Conservation (phyloP, 2,113 vertebrate species). For the Entelurus aequoreus region DNA sequence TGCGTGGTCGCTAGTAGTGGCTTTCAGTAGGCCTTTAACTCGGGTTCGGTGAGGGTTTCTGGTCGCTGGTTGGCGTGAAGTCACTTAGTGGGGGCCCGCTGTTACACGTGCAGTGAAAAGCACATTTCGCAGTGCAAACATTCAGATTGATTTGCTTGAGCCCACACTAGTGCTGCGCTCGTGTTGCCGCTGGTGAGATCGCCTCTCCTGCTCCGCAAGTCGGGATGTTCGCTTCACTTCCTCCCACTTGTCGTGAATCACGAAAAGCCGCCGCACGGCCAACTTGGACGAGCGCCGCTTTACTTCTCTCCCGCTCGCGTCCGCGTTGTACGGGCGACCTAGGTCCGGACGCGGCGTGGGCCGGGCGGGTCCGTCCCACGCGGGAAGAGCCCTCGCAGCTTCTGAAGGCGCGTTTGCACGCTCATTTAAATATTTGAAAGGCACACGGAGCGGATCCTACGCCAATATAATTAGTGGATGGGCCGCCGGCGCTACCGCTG, state of each 20-base stretch:
- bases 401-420: no score
- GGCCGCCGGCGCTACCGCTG: constrained; percentile 57
- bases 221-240: constrained; percentile 37
- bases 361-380: no score
- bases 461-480: constrained; percentile 56
- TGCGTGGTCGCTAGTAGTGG: no score
- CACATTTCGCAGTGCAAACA: neutral
- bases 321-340: neutral
- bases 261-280: neutral
- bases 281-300: neutral
- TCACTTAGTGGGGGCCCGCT: no score
- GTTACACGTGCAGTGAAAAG: neutral
- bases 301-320: neutral
- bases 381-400: no score
- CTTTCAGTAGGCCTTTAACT: no score
- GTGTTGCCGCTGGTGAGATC: neutral
- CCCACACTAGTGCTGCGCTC: constrained; percentile 39
- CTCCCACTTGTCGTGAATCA: constrained; percentile 48
- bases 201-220: constrained; percentile 26
- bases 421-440: constrained; percentile 30
- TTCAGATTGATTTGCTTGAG: constrained; percentile 1
- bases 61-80: no score
- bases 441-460: constrained; percentile 28
- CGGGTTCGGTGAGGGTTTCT: no score
- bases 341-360: no score